Evolutionary conservation across 2,797 vertebrate genomes (phyloP), one percentile per base, ranked within the genome.

Genomic region (Telmatherina bonti): DNA sequence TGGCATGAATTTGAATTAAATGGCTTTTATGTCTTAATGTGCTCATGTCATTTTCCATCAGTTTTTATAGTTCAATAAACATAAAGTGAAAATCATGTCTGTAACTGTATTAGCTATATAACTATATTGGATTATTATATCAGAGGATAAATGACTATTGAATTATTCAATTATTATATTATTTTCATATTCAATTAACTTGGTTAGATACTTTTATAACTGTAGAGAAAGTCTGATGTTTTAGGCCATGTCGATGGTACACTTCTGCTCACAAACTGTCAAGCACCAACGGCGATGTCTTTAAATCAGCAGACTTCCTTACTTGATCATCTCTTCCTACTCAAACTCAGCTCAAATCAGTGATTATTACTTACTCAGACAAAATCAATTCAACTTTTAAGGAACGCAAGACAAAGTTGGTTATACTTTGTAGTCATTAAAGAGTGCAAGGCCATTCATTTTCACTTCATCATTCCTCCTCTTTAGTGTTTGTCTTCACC

Each of bases 401-500:
- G 31, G 33, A 56, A 60, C 20, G 29, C 45, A 38, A 67, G 22
- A 27, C 8, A 22, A 58, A 35, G 38, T 26, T 13, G 26, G 33
- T 31, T n/a, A 53, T 52, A 56, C 65, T 74, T 70, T 74, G 61
- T 62, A 30, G 35, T 72, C 76, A 60, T 67, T 76, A 63, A 65
- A 75, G 49, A 62, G 62, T 79, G 22, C 26, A 33, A 43, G 51
- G 77, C 79, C 58, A 53, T 63, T 59, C 41, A 38, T 38, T 20
- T 66, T 53, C 69, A 53, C 68, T 83, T 60, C 8, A 57, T 85
- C 80, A 78, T 65, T 67, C 56, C 51, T 67, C 41, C 69, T 49
- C 72, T 63, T 33, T 30, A 30, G 60, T 86, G 80, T 86, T 85
- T 88, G 87, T 85, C 78, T 89, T 89, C 74, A 69, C 30, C 63